phyloP scores from a whole-genome alignment of 1,140 invertebrate genomes.

The Saxidomus purpurata region DNA sequence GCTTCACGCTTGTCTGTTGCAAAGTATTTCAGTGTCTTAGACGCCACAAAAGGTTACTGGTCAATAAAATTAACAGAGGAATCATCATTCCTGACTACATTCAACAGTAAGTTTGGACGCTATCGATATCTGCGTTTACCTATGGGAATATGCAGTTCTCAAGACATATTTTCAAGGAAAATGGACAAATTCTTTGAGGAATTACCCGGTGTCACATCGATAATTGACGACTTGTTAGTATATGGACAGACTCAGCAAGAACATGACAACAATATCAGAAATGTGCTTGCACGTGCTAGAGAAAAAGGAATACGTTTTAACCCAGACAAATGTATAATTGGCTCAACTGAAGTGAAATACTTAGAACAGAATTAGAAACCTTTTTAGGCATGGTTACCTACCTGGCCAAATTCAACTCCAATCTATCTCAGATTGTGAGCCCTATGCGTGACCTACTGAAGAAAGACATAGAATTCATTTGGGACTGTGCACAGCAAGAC shows the following conservation, averaged over 20 bases:
- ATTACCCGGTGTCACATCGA: slow-evolving; percentile 66
- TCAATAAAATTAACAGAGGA: slow-evolving; percentile 58
- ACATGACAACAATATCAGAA: slow-evolving; percentile 67
- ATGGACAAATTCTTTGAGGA: slow-evolving; percentile 79
- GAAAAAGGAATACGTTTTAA: slow-evolving; percentile 73
- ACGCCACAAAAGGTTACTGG: slow-evolving; percentile 38
- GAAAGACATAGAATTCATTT: slow-evolving; percentile 57
- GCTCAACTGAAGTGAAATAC: not conserved
- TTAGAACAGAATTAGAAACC: slow-evolving; percentile 79
- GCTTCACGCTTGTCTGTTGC: not conserved
- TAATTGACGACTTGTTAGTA: slow-evolving; percentile 63
- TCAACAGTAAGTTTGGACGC: slow-evolving; percentile 66
- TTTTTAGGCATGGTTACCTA: slow-evolving; percentile 86
- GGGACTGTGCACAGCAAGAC: slow-evolving; percentile 30
- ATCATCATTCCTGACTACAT: slow-evolving; percentile 37
- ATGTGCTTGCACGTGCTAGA: slow-evolving; percentile 83
- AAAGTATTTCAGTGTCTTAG: slow-evolving; percentile 18
- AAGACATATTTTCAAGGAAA: slow-evolving; percentile 86
- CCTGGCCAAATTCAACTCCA: slow-evolving; percentile 83
- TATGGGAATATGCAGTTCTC: slow-evolving; percentile 71
- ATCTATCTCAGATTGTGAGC: slow-evolving; percentile 83
- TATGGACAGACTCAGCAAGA: slow-evolving; percentile 59
- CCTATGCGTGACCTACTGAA: slow-evolving; percentile 36
- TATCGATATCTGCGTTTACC: slow-evolving; percentile 68
- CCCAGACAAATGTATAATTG: not conserved